A percentile compares a stretch with the other conserved stretches of the same genome.
phyloP scores from a whole-genome alignment of 2,797 vertebrate species.

The Ctenopoma multispine region DNA sequence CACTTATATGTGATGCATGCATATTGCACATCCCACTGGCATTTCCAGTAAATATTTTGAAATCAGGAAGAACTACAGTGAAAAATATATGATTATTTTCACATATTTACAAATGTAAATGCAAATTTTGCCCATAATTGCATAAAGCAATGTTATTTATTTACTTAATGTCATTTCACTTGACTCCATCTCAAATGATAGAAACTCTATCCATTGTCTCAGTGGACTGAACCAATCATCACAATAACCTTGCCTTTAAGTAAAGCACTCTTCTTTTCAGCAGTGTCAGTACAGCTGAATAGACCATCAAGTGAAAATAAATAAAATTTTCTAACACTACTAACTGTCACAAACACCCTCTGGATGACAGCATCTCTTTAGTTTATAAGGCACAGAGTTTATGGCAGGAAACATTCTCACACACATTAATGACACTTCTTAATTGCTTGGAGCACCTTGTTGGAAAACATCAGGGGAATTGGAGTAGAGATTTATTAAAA shows the following conservation, averaged over 20 bases:
- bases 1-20: slow-evolving; percentile 22
- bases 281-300: slow-evolving; percentile 41
- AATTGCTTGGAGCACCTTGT: slow-evolving; percentile 39
- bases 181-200: slow-evolving; percentile 48
- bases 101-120: slow-evolving; percentile 22
- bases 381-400: slow-evolving; percentile 28
- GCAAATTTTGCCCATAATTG: neutral
- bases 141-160: slow-evolving; percentile 55
- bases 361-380: slow-evolving; percentile 33
- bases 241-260: slow-evolving; percentile 47
- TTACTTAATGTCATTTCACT: slow-evolving; percentile 60
- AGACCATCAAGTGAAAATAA: slow-evolving; percentile 42
- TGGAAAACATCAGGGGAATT: slow-evolving; percentile 41
- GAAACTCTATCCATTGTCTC: slow-evolving; percentile 53
- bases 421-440: slow-evolving; percentile 43
- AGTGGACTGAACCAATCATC: slow-evolving; percentile 49
- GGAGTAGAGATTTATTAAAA: slow-evolving; percentile 26
- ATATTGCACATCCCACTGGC: neutral
- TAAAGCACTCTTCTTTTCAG: slow-evolving; percentile 41
- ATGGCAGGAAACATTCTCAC: slow-evolving; percentile 30
- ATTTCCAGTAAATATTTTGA: slow-evolving; percentile 19
- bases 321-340: slow-evolving; percentile 30
- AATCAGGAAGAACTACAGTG: neutral
- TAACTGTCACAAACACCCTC: slow-evolving; percentile 37
- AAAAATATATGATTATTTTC: slow-evolving; percentile 9